Evolutionary conservation across 2,888 invertebrate genomes (phyloP), one percentile per base, ranked within the genome.

Genomic region (Cheilosia variabilis): DNA sequence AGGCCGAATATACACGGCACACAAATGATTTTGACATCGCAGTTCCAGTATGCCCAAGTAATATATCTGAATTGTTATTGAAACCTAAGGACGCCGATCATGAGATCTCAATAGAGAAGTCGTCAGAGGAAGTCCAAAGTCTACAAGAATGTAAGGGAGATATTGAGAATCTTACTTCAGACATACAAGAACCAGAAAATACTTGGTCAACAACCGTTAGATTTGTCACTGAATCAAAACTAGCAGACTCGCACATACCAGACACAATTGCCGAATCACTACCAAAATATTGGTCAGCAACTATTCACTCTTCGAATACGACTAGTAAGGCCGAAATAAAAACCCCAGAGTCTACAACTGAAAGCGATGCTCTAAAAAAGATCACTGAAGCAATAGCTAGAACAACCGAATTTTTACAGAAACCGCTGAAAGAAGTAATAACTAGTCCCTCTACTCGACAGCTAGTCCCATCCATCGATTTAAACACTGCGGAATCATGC

Each of bases 341-440:
- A 15, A 0, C 17, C 7, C 9, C 66, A 27, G 65, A 76, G 41
- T n/a, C 52, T 5, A 34, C 66, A 34, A 58, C 50, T 53, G 82
- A 88, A 72, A 87, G 71, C 19, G 78, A 75, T 31, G 79, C 82
- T 17, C 65, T 88, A 2, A 87, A 81, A 58, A 69, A 88, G 60
- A 88, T 88, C 7, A 86, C 88, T 19, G 82, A 88, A 68, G 87
- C 88, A 19, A 87, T 87, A n/a, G 88, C 76, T 4, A 81, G 76
- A 37, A 87, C 88, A 17, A 87, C 87, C 1, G 82, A 87, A 76
- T 63, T 77, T 55, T 66, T 88, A 34, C 88, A 88, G 50, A 73
- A 87, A 37, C 87, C 87, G 2, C 7, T 87, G 3, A 63, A 69
- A 2, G 43, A 69, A 68, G 1, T 53, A 31, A 68, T 68, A 69